Percentiles rank a stretch among this genome's conserved stretches.
Evolutionary conservation across 2,113 vertebrate species (phyloP).

Genomic region (Dromiciops gliroides): DNA sequence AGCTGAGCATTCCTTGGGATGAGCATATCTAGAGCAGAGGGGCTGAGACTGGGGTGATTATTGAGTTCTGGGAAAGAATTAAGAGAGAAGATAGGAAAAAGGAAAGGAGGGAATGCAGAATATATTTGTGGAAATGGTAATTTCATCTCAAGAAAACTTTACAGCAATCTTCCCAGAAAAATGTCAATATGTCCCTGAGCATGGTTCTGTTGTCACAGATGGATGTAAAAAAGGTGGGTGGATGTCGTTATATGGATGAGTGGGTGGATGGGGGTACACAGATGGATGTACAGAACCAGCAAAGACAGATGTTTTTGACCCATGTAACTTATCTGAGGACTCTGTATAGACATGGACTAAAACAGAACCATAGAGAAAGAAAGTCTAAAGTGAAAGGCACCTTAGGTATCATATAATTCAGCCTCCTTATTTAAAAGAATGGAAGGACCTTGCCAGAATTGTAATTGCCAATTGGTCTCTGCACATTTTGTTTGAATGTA

Average conservation of each 20-base stretch:
- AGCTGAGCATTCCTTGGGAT: not conserved
- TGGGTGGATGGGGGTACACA: not conserved
- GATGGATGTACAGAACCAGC: not conserved
- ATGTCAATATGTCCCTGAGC: not conserved
- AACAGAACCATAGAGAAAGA: not conserved
- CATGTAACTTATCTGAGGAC: not conserved
- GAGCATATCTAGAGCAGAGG: not conserved
- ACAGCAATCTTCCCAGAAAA: too few relatives aligned
- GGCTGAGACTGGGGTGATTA: not conserved
- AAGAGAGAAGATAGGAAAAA: not conserved
- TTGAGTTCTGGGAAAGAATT: not conserved
- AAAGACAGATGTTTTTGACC: not conserved
- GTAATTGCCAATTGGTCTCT: not conserved
- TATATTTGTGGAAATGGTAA: not conserved
- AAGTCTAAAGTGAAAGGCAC: not conserved
- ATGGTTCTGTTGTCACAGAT: not conserved
- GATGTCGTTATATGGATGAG: not conserved
- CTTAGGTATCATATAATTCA: not conserved
- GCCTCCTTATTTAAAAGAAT: not conserved
- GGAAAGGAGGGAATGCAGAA: not conserved
- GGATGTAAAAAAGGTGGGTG: not conserved
- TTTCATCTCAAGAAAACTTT: not conserved
- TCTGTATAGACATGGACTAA: not conserved
- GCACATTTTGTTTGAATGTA: not conserved
- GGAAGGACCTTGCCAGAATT: not conserved